A percentile compares a stretch with the other conserved stretches of the same genome.
These are phyloP conservation scores for Macrosiphum euphorbiae DNA, from an alignment of 2,888 invertebrate species.

Conservation along the genomic window DNA sequence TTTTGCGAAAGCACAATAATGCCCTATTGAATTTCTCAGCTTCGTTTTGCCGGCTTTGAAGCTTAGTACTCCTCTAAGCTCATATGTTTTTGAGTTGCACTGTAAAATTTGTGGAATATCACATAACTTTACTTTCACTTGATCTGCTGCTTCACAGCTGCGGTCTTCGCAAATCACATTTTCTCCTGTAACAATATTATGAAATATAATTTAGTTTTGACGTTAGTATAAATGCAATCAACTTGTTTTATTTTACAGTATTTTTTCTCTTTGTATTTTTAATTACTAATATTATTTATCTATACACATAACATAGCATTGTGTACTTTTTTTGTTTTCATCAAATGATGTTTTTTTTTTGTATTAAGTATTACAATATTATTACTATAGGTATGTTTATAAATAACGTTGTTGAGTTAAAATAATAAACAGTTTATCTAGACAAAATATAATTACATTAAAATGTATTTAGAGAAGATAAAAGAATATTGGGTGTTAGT, in stretches of 20 bases:
- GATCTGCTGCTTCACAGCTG: neutral
- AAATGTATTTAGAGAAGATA: neutral
- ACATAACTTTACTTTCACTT: neutral
- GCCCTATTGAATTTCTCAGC: neutral
- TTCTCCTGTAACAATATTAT: constrained; percentile 16
- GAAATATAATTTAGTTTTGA: too few species aligned
- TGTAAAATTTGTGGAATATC: neutral
- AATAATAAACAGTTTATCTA: neutral
- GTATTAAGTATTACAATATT: too few species aligned
- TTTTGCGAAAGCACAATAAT: neutral
- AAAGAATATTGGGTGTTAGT: neutral
- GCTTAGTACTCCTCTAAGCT: constrained; percentile 1
- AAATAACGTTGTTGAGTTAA: neutral
- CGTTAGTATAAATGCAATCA: too few species aligned
- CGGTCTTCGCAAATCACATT: neutral
- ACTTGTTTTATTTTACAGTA: too few species aligned
- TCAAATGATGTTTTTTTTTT: too few species aligned
- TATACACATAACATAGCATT: too few species aligned
- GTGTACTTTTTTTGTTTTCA: too few species aligned
- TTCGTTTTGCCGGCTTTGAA: neutral
- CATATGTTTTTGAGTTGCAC: neutral
- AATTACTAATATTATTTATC: too few species aligned
- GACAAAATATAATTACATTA: neutral
- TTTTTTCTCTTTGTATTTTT: too few species aligned
- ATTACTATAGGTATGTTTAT: neutral